Base-by-base conservation (phyloP, 2,113 vertebrate species). In the Maccullochella peelii region DNA sequence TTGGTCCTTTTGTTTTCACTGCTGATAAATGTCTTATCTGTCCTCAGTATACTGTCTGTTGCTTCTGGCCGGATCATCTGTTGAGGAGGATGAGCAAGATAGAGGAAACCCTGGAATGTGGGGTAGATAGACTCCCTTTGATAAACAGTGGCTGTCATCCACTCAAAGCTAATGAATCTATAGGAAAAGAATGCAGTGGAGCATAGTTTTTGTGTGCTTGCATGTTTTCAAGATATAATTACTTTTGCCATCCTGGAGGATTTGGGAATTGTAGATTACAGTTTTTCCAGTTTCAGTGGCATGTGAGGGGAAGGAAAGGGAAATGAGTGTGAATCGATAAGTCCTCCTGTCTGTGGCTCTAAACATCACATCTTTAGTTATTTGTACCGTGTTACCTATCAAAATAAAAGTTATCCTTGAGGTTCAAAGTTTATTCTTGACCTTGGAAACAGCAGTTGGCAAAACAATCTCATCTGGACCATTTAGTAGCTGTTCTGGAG, bases 11-110 rank as follows among this genome's bases (percentile, higher is more conserved):
- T 93, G 88, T 93, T 91, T 88, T 82, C 58, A 27, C 79, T 75
- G 84, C 82, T 89, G 90, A 90, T 90, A 91, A 80, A 79, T 14
- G 61, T 77, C 86, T 88, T 94, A 92, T 92, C 93, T 88, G 61
- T 71, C 58, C 49, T 59, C 86, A 67, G 71, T 82, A 36, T 25
- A 69, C 58, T 78, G 80, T 65, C 77, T 92, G 90, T 92, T 92
- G 84, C 74, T 81, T 84, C 90, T 93, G 91, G 91, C 88, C 14
- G 2, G 50, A 68, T 83, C 81, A 40, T 91, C 79, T 88, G 84
- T 76, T 49, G 54, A 92, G 74, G 85, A 86, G 85, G 82, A 90
- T 33, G 66, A 83, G 74, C 27, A 44, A 91, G 91, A 93, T 85
- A 88, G 81, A 83, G 68, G 82, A 88, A 88, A 85, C 73, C 70